A percentile compares a stretch with the other conserved stretches of the same genome.
Evolutionary conservation across 2,888 invertebrate genomes (phyloP).

Genomic region (Acholoe squamosa): DNA sequence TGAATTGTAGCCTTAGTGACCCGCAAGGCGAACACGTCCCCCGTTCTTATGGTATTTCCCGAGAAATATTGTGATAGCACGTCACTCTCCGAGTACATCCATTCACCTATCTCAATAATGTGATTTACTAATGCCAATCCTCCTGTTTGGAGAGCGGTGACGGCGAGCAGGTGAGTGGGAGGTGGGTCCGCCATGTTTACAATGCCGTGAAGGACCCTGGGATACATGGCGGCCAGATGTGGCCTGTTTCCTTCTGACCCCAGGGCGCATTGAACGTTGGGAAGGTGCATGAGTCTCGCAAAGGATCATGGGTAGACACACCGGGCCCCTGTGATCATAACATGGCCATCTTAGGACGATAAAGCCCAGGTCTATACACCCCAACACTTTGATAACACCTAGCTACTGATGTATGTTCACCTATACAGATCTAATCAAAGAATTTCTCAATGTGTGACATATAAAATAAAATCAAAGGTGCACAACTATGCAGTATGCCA

Average conservation of each 20-base stretch:
- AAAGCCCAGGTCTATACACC: not conserved
- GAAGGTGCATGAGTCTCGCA: slow-evolving; percentile 5
- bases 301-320: not conserved
- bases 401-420: no score
- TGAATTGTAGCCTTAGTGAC: no score
- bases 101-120: not conserved
- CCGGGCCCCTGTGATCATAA: not conserved
- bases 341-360: not conserved
- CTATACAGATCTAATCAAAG: no score
- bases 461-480: no score
- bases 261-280: slow-evolving; percentile 11
- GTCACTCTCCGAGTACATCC: not conserved
- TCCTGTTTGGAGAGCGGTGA: not conserved
- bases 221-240: slow-evolving; percentile 35
- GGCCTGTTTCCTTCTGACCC: slow-evolving; percentile 35
- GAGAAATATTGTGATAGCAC: slow-evolving; percentile 8
- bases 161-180: slow-evolving; percentile 21
- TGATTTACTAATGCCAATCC: not conserved
- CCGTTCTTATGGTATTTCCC: not conserved
- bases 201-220: slow-evolving; percentile 45
- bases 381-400: no score
- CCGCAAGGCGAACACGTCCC: not conserved
- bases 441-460: no score
- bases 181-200: slow-evolving; percentile 30
- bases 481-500: no score